Evolutionary conservation across 2,113 vertebrate species (phyloP).

Genomic region (Macroglossus sobrinus): DNA sequence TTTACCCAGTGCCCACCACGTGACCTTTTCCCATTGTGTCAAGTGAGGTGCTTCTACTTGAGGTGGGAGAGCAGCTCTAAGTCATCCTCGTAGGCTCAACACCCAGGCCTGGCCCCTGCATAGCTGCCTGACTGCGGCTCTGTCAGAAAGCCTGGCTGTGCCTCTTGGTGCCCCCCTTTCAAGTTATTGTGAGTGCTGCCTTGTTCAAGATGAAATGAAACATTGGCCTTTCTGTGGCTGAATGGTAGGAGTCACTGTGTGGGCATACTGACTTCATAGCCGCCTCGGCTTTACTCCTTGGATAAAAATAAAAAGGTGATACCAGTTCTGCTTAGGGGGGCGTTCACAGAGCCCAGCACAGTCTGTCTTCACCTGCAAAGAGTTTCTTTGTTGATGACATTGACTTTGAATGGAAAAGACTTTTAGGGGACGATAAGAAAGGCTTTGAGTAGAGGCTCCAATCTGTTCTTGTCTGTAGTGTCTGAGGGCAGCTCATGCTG

Average conservation of each 20-base stretch:
- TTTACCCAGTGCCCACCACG: conserved; percentile 44
- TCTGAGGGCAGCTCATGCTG: neutral
- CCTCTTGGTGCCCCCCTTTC: conserved; percentile 54
- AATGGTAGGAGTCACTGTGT: conserved; percentile 41
- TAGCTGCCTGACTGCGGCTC: neutral
- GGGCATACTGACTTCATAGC: conserved; percentile 59
- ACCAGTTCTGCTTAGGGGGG: conserved; percentile 52
- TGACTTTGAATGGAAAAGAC: conserved; percentile 26
- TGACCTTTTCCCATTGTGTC: conserved; percentile 58
- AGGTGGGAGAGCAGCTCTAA: neutral
- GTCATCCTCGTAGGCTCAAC: accelerated
- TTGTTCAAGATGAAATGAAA: conserved; percentile 68
- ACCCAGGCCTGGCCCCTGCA: neutral
- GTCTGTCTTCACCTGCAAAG: conserved; percentile 58
- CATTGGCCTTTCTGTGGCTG: conserved; percentile 66
- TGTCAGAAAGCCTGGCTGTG: conserved; percentile 66
- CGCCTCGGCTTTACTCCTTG: conserved; percentile 55
- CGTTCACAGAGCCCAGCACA: conserved; percentile 63
- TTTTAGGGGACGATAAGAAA: neutral
- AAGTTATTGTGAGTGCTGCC: conserved; percentile 63
- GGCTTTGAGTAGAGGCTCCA: neutral
- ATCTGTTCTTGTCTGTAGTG: conserved; percentile 56
- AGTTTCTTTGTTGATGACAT: conserved; percentile 64
- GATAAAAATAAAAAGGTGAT: conserved; percentile 46
- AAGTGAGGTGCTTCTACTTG: neutral